Conservation (phyloP, 2,888 invertebrate genomes). For the Coremacera marginata region DNA sequence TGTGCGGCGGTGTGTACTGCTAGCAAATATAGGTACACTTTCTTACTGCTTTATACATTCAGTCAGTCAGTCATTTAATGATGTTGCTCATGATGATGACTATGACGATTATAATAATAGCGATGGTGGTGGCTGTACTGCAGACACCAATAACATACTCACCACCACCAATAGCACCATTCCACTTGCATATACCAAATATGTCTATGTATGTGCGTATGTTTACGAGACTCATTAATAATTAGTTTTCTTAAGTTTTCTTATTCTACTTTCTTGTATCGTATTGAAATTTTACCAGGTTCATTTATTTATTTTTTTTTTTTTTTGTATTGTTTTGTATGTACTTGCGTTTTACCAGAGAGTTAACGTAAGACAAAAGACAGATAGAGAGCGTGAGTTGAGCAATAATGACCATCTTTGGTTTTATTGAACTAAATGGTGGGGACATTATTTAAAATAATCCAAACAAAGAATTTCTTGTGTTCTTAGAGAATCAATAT, state of each 20-base stretch:
- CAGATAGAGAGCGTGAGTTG: no score
- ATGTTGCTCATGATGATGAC: not conserved
- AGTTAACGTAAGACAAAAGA: no score
- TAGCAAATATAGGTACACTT: not conserved
- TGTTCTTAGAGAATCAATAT: no score
- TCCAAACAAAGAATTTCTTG: no score
- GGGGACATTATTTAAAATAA: no score
- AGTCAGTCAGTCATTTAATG: not conserved
- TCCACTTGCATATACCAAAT: not conserved
- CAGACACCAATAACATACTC: not conserved
- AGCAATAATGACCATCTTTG: no score
- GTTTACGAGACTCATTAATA: slow-evolving; percentile 7
- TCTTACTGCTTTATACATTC: not conserved
- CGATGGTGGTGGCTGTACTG: slow-evolving; percentile 22
- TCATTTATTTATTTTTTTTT: not conserved
- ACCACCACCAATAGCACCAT: slow-evolving; percentile 1
- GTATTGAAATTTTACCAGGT: not conserved
- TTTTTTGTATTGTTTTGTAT: no score
- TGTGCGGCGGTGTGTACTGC: not conserved
- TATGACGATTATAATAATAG: slow-evolving; percentile 5
- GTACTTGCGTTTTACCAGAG: no score
- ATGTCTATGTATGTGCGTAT: not conserved
- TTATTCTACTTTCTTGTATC: not conserved
- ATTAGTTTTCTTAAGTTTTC: slow-evolving; percentile 4
- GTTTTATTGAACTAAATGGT: no score